Percentiles rank a stretch among this genome's conserved stretches.
These are phyloP conservation scores for Parazoanthus swiftii DNA, from an alignment of 92 coral and sea anemone species.

Conservation along the genomic window DNA sequence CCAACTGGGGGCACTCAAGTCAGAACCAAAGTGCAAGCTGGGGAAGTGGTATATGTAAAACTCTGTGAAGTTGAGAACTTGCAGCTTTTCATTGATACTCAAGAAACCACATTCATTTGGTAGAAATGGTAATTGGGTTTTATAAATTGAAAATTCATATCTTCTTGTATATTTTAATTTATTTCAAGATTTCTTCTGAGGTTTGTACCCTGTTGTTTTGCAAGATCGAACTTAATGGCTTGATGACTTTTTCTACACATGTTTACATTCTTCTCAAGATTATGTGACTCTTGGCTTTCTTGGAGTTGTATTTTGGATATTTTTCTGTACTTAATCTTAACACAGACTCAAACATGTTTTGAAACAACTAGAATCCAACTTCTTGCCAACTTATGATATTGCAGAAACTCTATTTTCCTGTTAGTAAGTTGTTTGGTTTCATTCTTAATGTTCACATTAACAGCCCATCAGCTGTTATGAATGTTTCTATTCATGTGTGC, in stretches of 20 bases:
- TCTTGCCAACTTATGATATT: not conserved
- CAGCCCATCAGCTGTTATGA: no score
- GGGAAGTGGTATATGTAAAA: not conserved
- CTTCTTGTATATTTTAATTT: not conserved
- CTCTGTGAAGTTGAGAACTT: not conserved
- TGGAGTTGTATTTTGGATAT: not conserved
- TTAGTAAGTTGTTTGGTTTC: no score
- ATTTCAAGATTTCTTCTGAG: not conserved
- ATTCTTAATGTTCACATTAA: no score
- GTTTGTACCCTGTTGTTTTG: not conserved
- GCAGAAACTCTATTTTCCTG: not conserved
- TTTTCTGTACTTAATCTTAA: not conserved
- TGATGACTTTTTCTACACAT: not conserved
- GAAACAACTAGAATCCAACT: not conserved
- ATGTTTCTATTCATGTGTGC: no score
- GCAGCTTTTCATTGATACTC: not conserved
- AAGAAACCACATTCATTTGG: not conserved
- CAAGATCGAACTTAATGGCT: not conserved
- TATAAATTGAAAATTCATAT: not conserved
- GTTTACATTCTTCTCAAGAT: not conserved
- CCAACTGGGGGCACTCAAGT: not conserved
- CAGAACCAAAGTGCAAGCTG: not conserved
- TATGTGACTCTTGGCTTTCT: not conserved
- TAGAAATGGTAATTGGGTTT: constrained; percentile 29
- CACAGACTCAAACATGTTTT: not conserved